These are phyloP conservation scores for Aradophagus sp. DNA, from an alignment of 1,140 invertebrate species.

Conservation along the genomic window DNA sequence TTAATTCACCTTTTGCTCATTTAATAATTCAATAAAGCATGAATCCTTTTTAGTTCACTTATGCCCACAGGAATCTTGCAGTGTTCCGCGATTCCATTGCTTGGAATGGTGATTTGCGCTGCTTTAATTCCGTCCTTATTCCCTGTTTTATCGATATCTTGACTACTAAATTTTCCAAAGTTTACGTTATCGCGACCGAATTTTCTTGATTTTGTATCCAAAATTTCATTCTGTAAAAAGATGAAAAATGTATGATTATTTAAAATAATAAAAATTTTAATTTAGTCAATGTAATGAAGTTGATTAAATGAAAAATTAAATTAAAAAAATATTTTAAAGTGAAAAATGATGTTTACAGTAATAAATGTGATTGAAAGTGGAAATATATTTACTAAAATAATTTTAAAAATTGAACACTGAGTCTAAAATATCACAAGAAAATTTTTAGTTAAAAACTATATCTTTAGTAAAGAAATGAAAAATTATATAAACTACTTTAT, in stretches of 20 bases:
- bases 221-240: slow-evolving; percentile 72
- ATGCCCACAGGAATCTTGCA: slow-evolving; percentile 65
- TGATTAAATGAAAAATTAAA: no score
- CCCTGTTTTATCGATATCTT: slow-evolving; percentile 69
- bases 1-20: no score
- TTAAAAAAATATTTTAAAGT: no score
- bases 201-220: slow-evolving; percentile 72
- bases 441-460: no score
- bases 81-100: slow-evolving; percentile 53
- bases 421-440: no score
- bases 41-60: slow-evolving; percentile 69
- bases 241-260: not conserved
- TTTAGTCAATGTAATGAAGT: no score
- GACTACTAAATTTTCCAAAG: slow-evolving; percentile 76
- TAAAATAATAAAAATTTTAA: no score
- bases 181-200: slow-evolving; percentile 74
- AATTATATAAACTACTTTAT: not conserved
- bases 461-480: not conserved
- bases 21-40: slow-evolving; percentile 68
- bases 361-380: no score
- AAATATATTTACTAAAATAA: no score
- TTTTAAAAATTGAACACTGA: no score
- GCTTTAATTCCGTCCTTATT: slow-evolving; percentile 52
- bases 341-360: no score
- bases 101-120: slow-evolving; percentile 69